These are phyloP conservation scores for Deilephila porcellus DNA, from an alignment of 2,888 invertebrate genomes.

Conservation along the genomic window DNA sequence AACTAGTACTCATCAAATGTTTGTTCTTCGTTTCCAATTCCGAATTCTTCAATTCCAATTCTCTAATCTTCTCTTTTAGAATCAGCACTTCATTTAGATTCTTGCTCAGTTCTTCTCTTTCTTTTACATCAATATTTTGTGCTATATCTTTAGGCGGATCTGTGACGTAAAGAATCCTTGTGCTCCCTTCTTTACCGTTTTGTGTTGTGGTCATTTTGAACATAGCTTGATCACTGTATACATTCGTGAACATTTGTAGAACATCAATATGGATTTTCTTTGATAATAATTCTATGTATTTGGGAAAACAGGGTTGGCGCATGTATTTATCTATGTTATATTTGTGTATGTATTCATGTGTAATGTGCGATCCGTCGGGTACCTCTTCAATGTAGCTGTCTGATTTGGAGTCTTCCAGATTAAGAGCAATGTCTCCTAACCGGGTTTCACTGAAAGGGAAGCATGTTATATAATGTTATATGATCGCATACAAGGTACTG, in stretches of 20 bases:
- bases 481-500: too few relatives aligned
- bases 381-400: slow-evolving; percentile 27
- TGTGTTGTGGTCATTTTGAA: slow-evolving; percentile 59
- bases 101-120: slow-evolving; percentile 42
- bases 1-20: neutral
- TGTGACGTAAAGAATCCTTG: slow-evolving; percentile 55
- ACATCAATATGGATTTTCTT: slow-evolving; percentile 51
- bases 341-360: slow-evolving; percentile 56
- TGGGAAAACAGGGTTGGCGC: slow-evolving; percentile 53
- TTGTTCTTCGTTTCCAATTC: slow-evolving; percentile 34
- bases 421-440: slow-evolving; percentile 32
- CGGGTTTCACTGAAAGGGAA: slow-evolving; percentile 36
- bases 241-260: slow-evolving; percentile 52
- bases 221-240: slow-evolving; percentile 58
- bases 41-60: slow-evolving; percentile 41
- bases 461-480: too few relatives aligned
- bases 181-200: slow-evolving; percentile 53
- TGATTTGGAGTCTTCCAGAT: slow-evolving; percentile 25
- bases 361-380: slow-evolving; percentile 32
- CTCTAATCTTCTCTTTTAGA: slow-evolving; percentile 43
- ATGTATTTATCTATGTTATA: slow-evolving; percentile 58
- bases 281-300: slow-evolving; percentile 53
- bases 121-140: slow-evolving; percentile 27
- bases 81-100: slow-evolving; percentile 42
- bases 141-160: slow-evolving; percentile 36